Conservation (phyloP, 2,888 invertebrate genomes). For the Spilosoma lubricipeda region DNA sequence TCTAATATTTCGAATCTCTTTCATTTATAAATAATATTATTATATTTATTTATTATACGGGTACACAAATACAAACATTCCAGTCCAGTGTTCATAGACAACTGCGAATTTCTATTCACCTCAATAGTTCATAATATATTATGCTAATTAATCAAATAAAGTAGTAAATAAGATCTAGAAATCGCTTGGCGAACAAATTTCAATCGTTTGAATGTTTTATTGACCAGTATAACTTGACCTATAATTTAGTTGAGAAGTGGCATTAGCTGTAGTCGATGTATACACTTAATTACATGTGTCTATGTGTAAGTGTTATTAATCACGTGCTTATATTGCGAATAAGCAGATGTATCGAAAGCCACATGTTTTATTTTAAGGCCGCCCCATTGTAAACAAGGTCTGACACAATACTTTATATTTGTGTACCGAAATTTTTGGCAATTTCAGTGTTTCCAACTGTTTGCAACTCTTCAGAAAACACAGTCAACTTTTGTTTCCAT, state of each 20-base stretch:
- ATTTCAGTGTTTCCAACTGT: too few relatives aligned
- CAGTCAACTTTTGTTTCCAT: too few relatives aligned
- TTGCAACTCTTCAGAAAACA: too few relatives aligned
- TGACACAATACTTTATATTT: slow-evolving; percentile 24
- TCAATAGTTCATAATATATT: too few relatives aligned
- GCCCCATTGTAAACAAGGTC: slow-evolving; percentile 59
- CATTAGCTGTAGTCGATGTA: slow-evolving; percentile 11
- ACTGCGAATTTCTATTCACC: background rate
- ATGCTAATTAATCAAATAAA: background rate
- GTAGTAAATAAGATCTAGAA: background rate
- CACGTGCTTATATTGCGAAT: slow-evolving; percentile 62
- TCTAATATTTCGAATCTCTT: background rate
- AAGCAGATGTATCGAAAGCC: slow-evolving; percentile 68
- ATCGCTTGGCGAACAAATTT: background rate
- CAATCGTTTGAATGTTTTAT: background rate
- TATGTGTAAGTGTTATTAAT: slow-evolving; percentile 45
- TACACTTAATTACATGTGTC: slow-evolving; percentile 32
- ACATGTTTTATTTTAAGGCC: slow-evolving; percentile 66
- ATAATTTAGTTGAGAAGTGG: background rate
- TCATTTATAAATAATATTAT: background rate
- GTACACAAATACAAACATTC: background rate
- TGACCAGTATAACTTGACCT: background rate
- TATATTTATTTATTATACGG: background rate
- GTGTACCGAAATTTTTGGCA: too few relatives aligned
- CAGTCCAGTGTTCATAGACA: background rate